These are phyloP conservation scores for Trachelus iudaicus DNA, from an alignment of 2,888 invertebrate genomes.

Conservation along the genomic window DNA sequence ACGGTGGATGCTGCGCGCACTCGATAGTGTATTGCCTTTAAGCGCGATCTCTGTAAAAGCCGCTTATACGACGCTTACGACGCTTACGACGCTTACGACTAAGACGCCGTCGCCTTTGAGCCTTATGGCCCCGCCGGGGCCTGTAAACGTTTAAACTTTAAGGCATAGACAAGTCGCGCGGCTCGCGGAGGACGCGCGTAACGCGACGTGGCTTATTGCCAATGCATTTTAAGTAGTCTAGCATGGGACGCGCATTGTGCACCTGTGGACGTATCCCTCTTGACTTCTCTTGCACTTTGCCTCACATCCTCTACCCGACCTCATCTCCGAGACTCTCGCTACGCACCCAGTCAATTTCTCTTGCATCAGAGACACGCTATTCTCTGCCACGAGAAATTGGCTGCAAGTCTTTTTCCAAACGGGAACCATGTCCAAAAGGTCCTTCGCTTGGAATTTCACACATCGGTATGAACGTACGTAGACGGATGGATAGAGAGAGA, in stretches of 20 bases:
- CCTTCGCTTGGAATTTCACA: neutral
- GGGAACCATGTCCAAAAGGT: neutral
- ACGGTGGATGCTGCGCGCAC: neutral
- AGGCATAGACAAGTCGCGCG: conserved; percentile 9
- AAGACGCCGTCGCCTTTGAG: conserved; percentile 14
- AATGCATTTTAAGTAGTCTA: conserved; percentile 63
- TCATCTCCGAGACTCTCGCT: neutral
- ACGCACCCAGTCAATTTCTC: neutral
- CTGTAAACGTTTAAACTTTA: conserved; percentile 1
- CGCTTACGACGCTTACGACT: conserved; percentile 24
- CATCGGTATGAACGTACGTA: neutral
- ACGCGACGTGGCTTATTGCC: conserved; percentile 61
- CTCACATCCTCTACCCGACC: neutral
- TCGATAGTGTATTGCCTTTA: neutral
- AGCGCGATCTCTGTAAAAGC: neutral
- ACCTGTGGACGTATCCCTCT: conserved; percentile 14
- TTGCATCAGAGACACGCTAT: neutral
- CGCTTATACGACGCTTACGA: conserved; percentile 27
- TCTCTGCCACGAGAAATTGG: neutral
- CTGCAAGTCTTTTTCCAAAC: neutral
- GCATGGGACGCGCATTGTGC: conserved; percentile 30
- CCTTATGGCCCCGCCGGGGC: neutral
- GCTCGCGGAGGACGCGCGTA: conserved; percentile 40
- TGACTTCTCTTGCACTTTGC: neutral
- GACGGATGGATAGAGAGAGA: neutral